phyloP scores from a whole-genome alignment of 2,888 invertebrate genomes.

The Diaperis boleti region DNA sequence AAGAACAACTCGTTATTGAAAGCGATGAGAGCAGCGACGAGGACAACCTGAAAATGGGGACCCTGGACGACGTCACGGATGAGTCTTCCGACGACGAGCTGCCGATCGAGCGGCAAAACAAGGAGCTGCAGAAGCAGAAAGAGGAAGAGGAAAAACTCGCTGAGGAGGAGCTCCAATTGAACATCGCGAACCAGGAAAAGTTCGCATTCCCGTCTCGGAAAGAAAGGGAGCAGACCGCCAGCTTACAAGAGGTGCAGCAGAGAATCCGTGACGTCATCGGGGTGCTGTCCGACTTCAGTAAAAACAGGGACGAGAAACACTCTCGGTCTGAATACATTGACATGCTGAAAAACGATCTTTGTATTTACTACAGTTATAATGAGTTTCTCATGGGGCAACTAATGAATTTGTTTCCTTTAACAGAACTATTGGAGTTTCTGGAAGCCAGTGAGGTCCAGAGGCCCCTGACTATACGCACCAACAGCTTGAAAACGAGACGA shows the following conservation, averaged over 20 bases:
- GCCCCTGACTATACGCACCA: conserved; percentile 95
- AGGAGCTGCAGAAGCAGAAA: conserved; percentile 80
- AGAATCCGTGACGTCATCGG: conserved; percentile 88
- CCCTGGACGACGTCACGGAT: conserved; percentile 58
- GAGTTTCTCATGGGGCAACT: conserved; percentile 93
- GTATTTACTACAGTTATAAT: conserved; percentile 97
- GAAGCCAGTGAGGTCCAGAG: conserved; percentile 97
- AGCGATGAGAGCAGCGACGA: conserved; percentile 55
- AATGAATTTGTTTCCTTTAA: conserved; percentile 88
- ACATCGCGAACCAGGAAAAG: conserved; percentile 80
- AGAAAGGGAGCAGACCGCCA: conserved; percentile 78
- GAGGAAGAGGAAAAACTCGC: conserved; percentile 78
- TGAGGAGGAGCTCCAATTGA: conserved; percentile 85
- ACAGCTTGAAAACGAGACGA: conserved; percentile 92
- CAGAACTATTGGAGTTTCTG: conserved; percentile 91
- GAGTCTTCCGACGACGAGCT: conserved; percentile 65
- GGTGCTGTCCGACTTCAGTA: conserved; percentile 85
- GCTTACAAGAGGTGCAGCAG: conserved; percentile 87
- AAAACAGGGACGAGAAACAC: conserved; percentile 75
- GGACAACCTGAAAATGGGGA: conserved; percentile 53
- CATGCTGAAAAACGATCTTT: conserved; percentile 86
- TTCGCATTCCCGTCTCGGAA: conserved; percentile 85
- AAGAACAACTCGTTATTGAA: conserved; percentile 60
- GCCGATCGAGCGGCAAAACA: conserved; percentile 88
- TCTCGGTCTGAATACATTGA: conserved; percentile 86